Base-by-base conservation (phyloP, 2,888 invertebrate genomes). In the Carterocephalus palaemon region DNA sequence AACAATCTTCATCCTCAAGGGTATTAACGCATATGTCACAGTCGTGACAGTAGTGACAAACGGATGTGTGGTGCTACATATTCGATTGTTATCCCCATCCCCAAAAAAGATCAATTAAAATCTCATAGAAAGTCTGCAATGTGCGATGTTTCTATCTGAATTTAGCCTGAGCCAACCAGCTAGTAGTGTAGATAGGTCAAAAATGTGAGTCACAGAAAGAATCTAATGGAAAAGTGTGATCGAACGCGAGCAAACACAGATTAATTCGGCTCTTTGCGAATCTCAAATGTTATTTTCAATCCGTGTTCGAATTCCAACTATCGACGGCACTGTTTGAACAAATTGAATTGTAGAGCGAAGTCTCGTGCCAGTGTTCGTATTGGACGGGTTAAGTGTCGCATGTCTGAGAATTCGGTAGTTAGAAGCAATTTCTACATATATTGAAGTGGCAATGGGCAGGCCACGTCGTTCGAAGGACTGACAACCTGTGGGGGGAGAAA, bases 181-280 rank as follows among this genome's bases (percentile, higher is more conserved):
- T 56, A 54, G 51, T 52, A 52, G 46, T 54, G 51, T 19, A 33
- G 53, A 57, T 57, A 59, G 60, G 59, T 61, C 60, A 60, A 62
- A 63, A 65, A 52, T 67, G 60, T 60, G 47, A 53, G 51, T 56
- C 57, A 61, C 60, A 60, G 60, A 64, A 64, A 63, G 64, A 55
- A 60, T 56, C 57, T 66, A 69, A 69, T 67, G 69, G 68, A 66
- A 68, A 63, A 67, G 49, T 61, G 67, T 64, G 63, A 62, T 67
- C 59, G 58, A 51, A 60, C 54, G 52, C 56, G 49, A 22, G 64
- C 57, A 64, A 64, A 67, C 59, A 62, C 56, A 60, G 61, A 60
- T 62, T 60, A 57, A 60, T 60, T 57, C 56, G 32, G 46, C 42
- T 53, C 47, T 51, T 47, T 51, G 32, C 42, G 43, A 43, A 22